Evolutionary conservation across 2,797 vertebrate species (phyloP), one percentile per base, ranked within the genome.

Genomic region (Anableps anableps): DNA sequence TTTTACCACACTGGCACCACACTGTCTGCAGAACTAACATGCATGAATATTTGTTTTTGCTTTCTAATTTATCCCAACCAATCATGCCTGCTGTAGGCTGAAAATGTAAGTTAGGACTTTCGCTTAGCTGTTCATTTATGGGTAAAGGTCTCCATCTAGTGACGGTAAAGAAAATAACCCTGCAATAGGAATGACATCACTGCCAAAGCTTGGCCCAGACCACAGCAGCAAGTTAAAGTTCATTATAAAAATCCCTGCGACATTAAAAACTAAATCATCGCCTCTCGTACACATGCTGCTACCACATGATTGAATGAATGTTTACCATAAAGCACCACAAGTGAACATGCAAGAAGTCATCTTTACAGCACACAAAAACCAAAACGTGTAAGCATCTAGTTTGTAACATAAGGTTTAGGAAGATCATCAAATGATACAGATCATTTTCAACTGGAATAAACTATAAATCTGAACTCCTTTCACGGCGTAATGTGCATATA

Each of bases 131-230:
- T 0, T 76, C 71, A 91, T 88, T 83, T 84, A 36, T 88, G 62
- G 76, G 86, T 84, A 58, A 87, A 91, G 79, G 89, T 66, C 76
- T 2, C 16, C 87, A 82, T 92, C 95, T 94, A 83, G 91, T 90
- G 95, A 90, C 72, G 64, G 71, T 11, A 31, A 47, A 29, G n/a
- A 36, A 26, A n/a, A 41, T 0, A 14, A 13, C n/a, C 51, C 70
- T 5, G 17, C 10, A 17, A 36, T 43, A n/a, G n/a, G 41, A 68
- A 91, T 94, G 83, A 94, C 93, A 90, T 94, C 94, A 94, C 78
- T 82, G 4, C 45, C 70, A 66, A 74, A 72, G 77, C 60, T 76
- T 81, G 80, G 64, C 74, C 73, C 41, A 64, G 53, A 74, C 66
- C 47, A 64, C 1, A 45, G 41, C 76, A 78, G 50, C n/a, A 62